These are phyloP conservation scores for Schrankia costaestrigalis DNA, from an alignment of 2,888 invertebrate genomes.

Conservation along the genomic window DNA sequence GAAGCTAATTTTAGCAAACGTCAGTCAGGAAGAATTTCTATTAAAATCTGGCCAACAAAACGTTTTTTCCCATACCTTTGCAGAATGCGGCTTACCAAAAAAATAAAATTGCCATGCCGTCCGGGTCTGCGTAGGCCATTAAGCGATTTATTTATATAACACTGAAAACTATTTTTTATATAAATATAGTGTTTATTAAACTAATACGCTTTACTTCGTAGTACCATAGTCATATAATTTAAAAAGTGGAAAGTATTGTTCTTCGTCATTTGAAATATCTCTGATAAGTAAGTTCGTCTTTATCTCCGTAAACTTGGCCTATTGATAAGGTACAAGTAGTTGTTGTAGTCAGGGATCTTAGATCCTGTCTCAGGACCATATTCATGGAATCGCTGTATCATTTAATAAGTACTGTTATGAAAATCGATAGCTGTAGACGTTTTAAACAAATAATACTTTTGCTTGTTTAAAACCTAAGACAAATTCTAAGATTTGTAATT, in stretches of 20 bases:
- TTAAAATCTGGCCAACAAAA: too few species aligned
- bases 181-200: not conserved
- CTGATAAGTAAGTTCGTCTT: slow-evolving; percentile 50
- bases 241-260: slow-evolving; percentile 32
- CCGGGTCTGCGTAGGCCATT: too few species aligned
- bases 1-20: too few species aligned
- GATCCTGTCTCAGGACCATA: slow-evolving; percentile 33
- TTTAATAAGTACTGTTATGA: not conserved
- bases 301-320: slow-evolving; percentile 56
- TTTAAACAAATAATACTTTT: not conserved
- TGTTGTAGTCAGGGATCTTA: slow-evolving; percentile 35
- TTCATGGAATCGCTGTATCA: slow-evolving; percentile 22
- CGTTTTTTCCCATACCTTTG: too few species aligned
- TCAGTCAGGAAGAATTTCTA: too few species aligned
- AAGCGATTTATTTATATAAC: too few species aligned
- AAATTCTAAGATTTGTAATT: too few species aligned
- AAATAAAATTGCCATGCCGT: too few species aligned
- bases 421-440: too few species aligned
- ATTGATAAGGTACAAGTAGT: slow-evolving; percentile 45
- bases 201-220: not conserved
- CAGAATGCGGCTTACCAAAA: too few species aligned
- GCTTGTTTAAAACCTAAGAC: not conserved
- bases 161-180: too few species aligned
- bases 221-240: too few species aligned
- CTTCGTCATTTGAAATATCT: slow-evolving; percentile 42